Evolutionary conservation across 2,888 invertebrate species (phyloP), one percentile per base, ranked within the genome.

Genomic region (Endomychus coccineus): DNA sequence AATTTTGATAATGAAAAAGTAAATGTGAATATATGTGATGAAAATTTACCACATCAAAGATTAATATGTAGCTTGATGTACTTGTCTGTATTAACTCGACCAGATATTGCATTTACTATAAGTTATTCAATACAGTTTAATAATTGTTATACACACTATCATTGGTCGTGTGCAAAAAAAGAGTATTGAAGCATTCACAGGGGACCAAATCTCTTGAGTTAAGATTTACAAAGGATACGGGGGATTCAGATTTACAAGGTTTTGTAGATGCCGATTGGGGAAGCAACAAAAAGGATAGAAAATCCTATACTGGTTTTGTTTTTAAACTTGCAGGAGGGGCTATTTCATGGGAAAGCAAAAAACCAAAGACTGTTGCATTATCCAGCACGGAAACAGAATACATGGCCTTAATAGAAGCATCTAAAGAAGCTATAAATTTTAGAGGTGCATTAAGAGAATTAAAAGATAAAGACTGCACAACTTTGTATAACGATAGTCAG

Each of bases 241-340:
- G 5, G 22, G 22, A 31, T 13, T 19, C 15, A 22, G 31, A 22
- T 6, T 31, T 31, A 22, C 15, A 31, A 31, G 10, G 31, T 9
- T 31, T 13, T 31, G 31, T 22, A 22, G 31, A 31, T 31, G 31
- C 31, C 13, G 31, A 31, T 16, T 31, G 31, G 31, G 31, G 31
- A 10, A 31, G 19, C 13, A 19, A 31, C 22, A 10, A 19, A 19
- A 14, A 5, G 12, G 31, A 31, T 22, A 16, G 22, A 10, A 31
- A 31, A 4, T 31, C 14, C 15, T 31, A 19, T 31, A 17, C 24
- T 23, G 33, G 24, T 16, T 33, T 33, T 24, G n/a, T 22, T 24
- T 15, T 23, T 2, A 33, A 22, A 23, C 7, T 33, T 21, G 22
- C 16, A 23, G 33, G 23, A 23, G 33, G 21, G 16, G 23, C 24